Evolutionary conservation across 2,888 invertebrate species (phyloP).

Genomic region (Anodontia alba): DNA sequence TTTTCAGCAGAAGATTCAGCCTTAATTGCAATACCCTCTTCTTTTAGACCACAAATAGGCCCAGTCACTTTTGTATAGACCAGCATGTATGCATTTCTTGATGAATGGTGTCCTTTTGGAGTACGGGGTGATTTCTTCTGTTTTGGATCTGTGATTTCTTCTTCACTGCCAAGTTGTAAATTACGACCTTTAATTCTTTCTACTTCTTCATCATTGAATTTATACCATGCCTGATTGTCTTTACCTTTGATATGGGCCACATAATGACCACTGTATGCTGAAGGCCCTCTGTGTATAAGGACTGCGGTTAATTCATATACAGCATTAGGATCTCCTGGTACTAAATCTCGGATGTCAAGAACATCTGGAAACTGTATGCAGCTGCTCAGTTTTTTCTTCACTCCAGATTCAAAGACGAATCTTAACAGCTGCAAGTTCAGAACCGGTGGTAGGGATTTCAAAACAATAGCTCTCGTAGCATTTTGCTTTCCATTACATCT

Average conservation of each 20-base stretch:
- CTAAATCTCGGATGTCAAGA: slow-evolving; percentile 87
- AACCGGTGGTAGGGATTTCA: slow-evolving; percentile 87
- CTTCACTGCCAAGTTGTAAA: slow-evolving; percentile 85
- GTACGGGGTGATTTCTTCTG: slow-evolving; percentile 69
- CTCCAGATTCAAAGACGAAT: slow-evolving; percentile 88
- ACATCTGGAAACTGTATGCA: slow-evolving; percentile 88
- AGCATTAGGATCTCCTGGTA: slow-evolving; percentile 22
- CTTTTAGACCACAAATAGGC: neutral
- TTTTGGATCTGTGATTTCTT: slow-evolving; percentile 83
- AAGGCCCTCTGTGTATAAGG: slow-evolving; percentile 88
- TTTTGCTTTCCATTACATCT: slow-evolving; percentile 87
- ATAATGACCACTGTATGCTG: slow-evolving; percentile 89
- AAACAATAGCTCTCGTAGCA: slow-evolving; percentile 87
- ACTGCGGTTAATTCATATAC: slow-evolving; percentile 88
- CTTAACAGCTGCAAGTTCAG: slow-evolving; percentile 88
- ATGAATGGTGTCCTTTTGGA: slow-evolving; percentile 85
- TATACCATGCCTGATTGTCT: slow-evolving; percentile 87
- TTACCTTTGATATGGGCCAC: slow-evolving; percentile 87
- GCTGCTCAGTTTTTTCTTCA: slow-evolving; percentile 88
- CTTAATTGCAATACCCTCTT: neutral
- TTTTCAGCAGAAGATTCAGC: neutral
- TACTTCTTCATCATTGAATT: slow-evolving; percentile 88
- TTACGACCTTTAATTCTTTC: slow-evolving; percentile 84
- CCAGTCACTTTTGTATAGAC: slow-evolving; percentile 86
- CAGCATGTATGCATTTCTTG: slow-evolving; percentile 88